phyloP scores from a whole-genome alignment of 2,888 invertebrate genomes.

The Erebia epiphron region DNA sequence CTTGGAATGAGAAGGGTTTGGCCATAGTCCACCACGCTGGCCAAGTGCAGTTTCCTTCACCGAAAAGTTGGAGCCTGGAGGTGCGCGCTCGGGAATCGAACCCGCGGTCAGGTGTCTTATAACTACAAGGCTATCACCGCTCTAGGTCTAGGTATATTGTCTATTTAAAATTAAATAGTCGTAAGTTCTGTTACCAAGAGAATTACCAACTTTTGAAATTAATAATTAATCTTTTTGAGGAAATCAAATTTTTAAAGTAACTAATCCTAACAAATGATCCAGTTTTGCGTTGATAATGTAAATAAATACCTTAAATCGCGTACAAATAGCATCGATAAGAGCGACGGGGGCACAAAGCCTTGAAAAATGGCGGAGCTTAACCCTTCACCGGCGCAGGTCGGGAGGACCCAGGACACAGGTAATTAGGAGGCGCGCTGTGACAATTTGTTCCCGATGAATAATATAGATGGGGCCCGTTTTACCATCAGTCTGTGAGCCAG shows the following conservation, averaged over 20 bases:
- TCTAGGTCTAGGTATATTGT: too few species aligned
- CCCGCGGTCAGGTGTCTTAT: too few species aligned
- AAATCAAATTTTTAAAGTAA: constrained; percentile 1
- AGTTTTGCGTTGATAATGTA: constrained; percentile 41
- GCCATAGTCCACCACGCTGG: too few species aligned
- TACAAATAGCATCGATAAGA: constrained; percentile 54
- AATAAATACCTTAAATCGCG: constrained; percentile 51
- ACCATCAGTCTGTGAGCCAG: background rate
- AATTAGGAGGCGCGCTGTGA: constrained; percentile 50
- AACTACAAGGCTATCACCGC: too few species aligned
- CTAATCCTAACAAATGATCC: constrained; percentile 39
- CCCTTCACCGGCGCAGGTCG: constrained; percentile 51
- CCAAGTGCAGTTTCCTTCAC: too few species aligned
- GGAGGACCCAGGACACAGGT: constrained; percentile 43
- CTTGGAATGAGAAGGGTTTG: too few species aligned
- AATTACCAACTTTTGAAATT: too few species aligned
- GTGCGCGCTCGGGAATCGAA: too few species aligned
- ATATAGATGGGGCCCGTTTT: constrained; percentile 37
- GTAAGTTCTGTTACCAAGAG: too few species aligned
- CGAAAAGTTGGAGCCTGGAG: too few species aligned
- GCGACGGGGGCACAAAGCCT: constrained; percentile 46
- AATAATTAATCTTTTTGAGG: background rate
- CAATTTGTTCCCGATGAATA: constrained; percentile 49
- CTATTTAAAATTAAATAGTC: too few species aligned
- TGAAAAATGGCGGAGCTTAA: constrained; percentile 59